phyloP scores from a whole-genome alignment of 1,140 invertebrate genomes.

The Drosophila gunungcola region DNA sequence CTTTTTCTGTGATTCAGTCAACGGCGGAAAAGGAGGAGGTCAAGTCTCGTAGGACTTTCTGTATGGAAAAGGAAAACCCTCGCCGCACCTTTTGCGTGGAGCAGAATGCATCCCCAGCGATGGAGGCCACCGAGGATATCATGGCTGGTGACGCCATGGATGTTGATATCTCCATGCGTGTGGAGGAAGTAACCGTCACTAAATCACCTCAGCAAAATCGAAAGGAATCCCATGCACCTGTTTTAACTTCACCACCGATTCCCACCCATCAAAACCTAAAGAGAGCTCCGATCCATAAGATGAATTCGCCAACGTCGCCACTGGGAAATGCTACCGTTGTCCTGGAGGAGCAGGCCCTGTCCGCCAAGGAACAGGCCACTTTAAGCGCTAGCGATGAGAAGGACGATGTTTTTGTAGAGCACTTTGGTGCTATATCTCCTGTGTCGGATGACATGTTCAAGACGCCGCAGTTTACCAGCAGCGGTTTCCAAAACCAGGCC shows the following conservation, averaged over 20 bases:
- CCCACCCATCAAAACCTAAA: slow-evolving; percentile 36
- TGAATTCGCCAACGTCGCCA: not conserved
- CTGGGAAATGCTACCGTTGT: slow-evolving; percentile 38
- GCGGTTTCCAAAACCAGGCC: slow-evolving; percentile 35
- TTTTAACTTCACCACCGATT: slow-evolving; percentile 26
- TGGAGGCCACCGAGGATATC: slow-evolving; percentile 60
- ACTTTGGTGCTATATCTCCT: slow-evolving; percentile 68
- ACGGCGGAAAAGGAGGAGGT: not conserved
- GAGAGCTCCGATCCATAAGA: slow-evolving; percentile 50
- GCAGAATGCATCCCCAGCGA: slow-evolving; percentile 25
- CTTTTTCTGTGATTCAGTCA: slow-evolving; percentile 23
- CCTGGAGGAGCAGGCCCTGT: slow-evolving; percentile 61
- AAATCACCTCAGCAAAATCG: not conserved
- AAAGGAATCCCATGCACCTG: not conserved
- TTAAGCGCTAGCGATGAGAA: slow-evolving; percentile 72
- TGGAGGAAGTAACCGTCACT: not conserved
- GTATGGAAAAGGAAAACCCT: not conserved
- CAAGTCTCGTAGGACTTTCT: slow-evolving; percentile 11
- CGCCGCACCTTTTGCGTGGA: slow-evolving; percentile 47
- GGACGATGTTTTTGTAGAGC: slow-evolving; percentile 70
- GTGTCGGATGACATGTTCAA: slow-evolving; percentile 68
- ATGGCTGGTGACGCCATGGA: slow-evolving; percentile 52
- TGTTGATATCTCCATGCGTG: slow-evolving; percentile 52
- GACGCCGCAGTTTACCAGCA: slow-evolving; percentile 53
- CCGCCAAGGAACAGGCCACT: slow-evolving; percentile 73